A percentile compares a stretch with the other conserved stretches of the same genome.
phyloP scores from a whole-genome alignment of 2,113 vertebrate species.

The chimpanzee (Pan troglodytes) region NHGRI_mPanTro3-v2.1_pri NC_072403.2:154216501-154217000 shows the following conservation, averaged over 20 bases:
- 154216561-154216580: background rate
- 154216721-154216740: background rate
- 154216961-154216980: background rate
- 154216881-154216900: background rate
- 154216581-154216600: background rate
- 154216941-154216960: background rate
- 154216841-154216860: background rate
- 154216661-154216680: background rate
- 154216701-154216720: background rate
- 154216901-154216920: background rate
- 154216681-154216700: background rate
- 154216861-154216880: background rate
- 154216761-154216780: background rate
- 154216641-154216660: background rate
- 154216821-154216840: background rate
- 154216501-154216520: background rate
- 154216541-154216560: background rate
- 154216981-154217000: background rate
- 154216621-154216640: slow-evolving; percentile 15
- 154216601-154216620: background rate
- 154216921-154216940: background rate
- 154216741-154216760: background rate
- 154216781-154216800: background rate
- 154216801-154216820: background rate
- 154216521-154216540: background rate